Conservation (phyloP, 2,113 vertebrate genomes). For the Rallus limicola region DNA sequence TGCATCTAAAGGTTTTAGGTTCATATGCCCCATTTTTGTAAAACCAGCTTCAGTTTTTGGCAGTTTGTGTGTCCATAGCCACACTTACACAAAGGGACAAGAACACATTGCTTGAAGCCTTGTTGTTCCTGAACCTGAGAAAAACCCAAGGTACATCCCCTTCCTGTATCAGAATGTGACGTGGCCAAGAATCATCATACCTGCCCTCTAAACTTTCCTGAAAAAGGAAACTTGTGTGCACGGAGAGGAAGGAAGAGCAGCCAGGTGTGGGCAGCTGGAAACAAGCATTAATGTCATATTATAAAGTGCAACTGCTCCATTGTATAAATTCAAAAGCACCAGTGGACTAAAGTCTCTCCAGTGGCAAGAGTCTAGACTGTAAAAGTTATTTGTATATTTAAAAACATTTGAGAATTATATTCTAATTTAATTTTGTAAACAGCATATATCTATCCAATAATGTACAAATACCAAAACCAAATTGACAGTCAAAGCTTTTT, state of each 20-base stretch:
- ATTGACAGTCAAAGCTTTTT: background rate
- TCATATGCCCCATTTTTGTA: background rate
- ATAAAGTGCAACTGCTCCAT: background rate
- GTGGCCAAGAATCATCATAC: background rate
- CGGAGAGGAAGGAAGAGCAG: background rate
- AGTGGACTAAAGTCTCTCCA: background rate
- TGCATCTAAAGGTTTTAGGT: background rate
- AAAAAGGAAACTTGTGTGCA: background rate
- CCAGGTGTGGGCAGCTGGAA: background rate
- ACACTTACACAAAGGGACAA: background rate
- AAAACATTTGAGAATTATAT: background rate
- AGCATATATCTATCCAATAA: background rate
- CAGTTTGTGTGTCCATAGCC: background rate
- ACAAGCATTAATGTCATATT: background rate
- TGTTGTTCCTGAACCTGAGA: background rate
- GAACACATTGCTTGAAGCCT: background rate
- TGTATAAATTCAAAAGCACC: background rate
- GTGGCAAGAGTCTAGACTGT: background rate
- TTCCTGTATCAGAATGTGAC: background rate
- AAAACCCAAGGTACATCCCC: background rate
- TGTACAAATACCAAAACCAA: background rate
- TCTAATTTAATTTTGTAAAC: background rate
- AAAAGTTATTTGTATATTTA: background rate
- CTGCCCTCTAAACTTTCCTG: background rate
- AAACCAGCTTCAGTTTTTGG: background rate